These are phyloP conservation scores for Dicrurus megarhynchus DNA, from an alignment of 2,113 vertebrate genomes.

Conservation along the genomic window DNA sequence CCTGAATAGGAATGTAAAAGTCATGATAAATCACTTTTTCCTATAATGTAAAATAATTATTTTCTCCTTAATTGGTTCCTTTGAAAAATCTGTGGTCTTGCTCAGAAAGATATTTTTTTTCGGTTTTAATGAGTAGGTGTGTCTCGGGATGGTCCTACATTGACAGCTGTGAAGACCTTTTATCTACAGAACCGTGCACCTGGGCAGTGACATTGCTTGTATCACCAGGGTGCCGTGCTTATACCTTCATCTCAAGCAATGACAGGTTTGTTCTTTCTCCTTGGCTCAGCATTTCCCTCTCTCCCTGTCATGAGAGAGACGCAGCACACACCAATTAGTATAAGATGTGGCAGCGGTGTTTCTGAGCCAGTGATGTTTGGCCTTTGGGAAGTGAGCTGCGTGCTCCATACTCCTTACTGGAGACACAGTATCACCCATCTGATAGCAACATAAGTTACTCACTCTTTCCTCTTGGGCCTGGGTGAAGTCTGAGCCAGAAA, in stretches of 20 bases:
- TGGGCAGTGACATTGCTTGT: background rate
- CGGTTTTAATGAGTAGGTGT: constrained; percentile 18
- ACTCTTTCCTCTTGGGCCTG: background rate
- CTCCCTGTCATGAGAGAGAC: background rate
- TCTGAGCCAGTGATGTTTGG: background rate
- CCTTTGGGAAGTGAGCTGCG: background rate
- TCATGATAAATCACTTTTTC: constrained; percentile 13
- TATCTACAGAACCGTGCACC: background rate
- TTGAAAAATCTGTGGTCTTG: constrained; percentile 9
- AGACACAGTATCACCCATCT: background rate
- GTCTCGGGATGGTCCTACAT: background rate
- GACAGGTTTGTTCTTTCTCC: constrained; percentile 8
- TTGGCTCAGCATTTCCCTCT: background rate
- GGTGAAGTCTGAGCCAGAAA: background rate
- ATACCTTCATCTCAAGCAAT: background rate
- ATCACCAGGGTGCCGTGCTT: background rate
- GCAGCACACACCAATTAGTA: constrained; percentile 32
- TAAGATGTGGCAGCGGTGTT: background rate
- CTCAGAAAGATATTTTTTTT: background rate
- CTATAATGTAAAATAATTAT: background rate
- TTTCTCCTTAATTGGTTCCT: constrained; percentile 20
- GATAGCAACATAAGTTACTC: background rate
- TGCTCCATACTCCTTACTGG: background rate
- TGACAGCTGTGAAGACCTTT: background rate
- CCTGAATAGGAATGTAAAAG: constrained; percentile 8